These are phyloP conservation scores for Tipula lateralis DNA, from an alignment of 2,888 invertebrate species.

Conservation along the genomic window DNA sequence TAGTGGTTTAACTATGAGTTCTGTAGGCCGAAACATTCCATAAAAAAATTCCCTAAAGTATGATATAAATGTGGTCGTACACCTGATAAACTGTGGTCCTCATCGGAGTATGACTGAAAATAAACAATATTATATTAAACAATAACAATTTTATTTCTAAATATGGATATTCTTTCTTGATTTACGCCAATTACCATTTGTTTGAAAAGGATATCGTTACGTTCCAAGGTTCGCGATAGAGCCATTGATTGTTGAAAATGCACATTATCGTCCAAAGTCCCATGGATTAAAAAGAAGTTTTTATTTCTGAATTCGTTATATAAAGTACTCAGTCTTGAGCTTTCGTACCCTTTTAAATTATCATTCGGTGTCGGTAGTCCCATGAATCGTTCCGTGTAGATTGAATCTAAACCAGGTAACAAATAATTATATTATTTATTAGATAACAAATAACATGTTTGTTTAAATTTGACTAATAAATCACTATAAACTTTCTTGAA, in stretches of 20 bases:
- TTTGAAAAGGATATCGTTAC: conserved; percentile 80
- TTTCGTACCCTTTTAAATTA: conserved; percentile 68
- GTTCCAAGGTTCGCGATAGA: conserved; percentile 79
- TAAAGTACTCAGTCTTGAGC: conserved; percentile 69
- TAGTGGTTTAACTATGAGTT: background rate
- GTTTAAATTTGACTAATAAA: no score
- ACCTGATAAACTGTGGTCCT: conserved; percentile 79
- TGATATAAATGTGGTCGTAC: conserved; percentile 86
- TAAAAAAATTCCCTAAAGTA: conserved; percentile 77
- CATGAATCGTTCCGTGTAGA: conserved; percentile 97
- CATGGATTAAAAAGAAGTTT: conserved; percentile 86
- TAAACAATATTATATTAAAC: background rate
- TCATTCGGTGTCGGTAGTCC: conserved; percentile 65
- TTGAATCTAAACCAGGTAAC: conserved; percentile 74
- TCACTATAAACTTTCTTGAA: no score
- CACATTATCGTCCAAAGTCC: conserved; percentile 92
- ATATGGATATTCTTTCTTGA: no score
- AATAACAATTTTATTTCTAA: no score
- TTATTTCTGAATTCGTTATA: conserved; percentile 63
- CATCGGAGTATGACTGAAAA: conserved; percentile 84
- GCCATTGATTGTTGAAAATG: conserved; percentile 96
- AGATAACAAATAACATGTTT: no score
- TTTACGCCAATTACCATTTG: conserved; percentile 61
- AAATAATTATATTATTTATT: background rate
- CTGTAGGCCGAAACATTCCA: conserved; percentile 43